Evolutionary conservation across 2,797 vertebrate species (phyloP).

Genomic region (Dipus sagitta): DNA sequence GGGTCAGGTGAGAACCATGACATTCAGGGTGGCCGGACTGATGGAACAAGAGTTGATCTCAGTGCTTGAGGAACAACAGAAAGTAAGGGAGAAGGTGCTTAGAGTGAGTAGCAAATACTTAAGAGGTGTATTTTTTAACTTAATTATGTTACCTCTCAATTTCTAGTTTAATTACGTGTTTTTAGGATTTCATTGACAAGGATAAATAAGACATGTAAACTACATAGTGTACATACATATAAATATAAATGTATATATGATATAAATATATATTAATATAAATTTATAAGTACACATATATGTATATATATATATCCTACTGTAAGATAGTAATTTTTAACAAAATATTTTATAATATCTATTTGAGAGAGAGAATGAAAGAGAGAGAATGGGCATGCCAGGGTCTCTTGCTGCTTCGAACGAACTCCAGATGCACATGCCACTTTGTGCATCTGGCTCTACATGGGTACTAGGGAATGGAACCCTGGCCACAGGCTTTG

Average conservation of each 20-base stretch:
- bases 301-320: too few relatives aligned
- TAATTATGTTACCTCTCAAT: neutral
- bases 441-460: too few relatives aligned
- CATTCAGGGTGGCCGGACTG: too few relatives aligned
- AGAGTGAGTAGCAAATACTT: neutral
- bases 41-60: neutral
- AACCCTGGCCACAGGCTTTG: too few relatives aligned
- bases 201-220: neutral
- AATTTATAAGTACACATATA: neutral
- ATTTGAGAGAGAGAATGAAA: too few relatives aligned
- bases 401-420: too few relatives aligned
- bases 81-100: neutral
- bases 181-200: neutral
- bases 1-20: neutral
- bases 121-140: neutral
- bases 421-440: too few relatives aligned
- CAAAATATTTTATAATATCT: too few relatives aligned
- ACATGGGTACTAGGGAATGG: too few relatives aligned
- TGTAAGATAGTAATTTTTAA: too few relatives aligned
- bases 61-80: neutral
- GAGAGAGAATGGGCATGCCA: too few relatives aligned
- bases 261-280: neutral
- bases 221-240: neutral
- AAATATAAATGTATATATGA: neutral
- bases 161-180: constrained; percentile 13